Percentiles rank a stretch among this genome's conserved stretches.
Conservation (phyloP, 2,797 vertebrate species). For the Amblyraja radiata region DNA sequence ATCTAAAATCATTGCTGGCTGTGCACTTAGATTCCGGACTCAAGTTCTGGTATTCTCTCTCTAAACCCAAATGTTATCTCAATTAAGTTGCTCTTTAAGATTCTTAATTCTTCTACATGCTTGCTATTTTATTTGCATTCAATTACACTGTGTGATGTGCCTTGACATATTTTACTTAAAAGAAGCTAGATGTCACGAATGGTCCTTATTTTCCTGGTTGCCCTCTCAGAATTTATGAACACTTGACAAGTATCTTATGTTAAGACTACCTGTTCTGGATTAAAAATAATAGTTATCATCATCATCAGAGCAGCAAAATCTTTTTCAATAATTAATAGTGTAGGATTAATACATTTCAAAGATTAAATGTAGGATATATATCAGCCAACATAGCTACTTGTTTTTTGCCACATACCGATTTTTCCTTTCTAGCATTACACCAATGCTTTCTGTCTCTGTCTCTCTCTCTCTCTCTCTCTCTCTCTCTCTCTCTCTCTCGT, state of each 20-base stretch:
- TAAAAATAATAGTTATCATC: background rate
- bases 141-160: background rate
- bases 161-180: background rate
- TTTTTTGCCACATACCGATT: background rate
- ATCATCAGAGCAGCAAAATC: background rate
- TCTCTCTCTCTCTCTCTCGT: background rate
- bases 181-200: background rate
- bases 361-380: background rate
- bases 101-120: background rate
- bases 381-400: background rate
- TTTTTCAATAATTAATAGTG: background rate
- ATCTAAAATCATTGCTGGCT: background rate
- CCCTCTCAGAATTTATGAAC: background rate
- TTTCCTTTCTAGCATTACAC: background rate
- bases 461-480: background rate
- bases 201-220: background rate
- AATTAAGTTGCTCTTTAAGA: background rate
- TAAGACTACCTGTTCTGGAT: background rate
- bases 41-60: background rate
- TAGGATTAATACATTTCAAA: background rate
- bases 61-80: background rate
- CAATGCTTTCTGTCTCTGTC: background rate
- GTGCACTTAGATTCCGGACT: background rate
- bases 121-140: background rate
- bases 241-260: background rate